Evolutionary conservation across 2,888 invertebrate species (phyloP).

Genomic region (Drosophila flavopinicola): DNA sequence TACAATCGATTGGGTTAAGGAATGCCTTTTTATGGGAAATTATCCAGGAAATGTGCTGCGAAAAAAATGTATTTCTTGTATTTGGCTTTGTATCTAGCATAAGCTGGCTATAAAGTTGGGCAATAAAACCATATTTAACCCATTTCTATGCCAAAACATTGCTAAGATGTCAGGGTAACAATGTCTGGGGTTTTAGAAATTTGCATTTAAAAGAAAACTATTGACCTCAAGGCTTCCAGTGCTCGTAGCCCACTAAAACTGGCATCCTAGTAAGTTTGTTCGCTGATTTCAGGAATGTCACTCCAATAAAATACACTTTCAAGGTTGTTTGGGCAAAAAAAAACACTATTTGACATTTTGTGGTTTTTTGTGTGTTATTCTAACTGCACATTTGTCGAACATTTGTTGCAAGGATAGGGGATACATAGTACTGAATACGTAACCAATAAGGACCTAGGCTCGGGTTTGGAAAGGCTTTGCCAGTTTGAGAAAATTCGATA

Average conservation of each 20-base stretch:
- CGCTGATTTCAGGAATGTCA: too few relatives aligned
- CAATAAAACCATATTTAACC: conserved; percentile 25
- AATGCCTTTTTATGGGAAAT: conserved; percentile 19
- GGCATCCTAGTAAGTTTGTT: not conserved
- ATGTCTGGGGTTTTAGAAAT: conserved; percentile 1
- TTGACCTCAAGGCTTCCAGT: not conserved
- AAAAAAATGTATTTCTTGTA: conserved; percentile 16
- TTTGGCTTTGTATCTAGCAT: conserved; percentile 1
- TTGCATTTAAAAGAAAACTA: not conserved
- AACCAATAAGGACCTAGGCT: too few relatives aligned
- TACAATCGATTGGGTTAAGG: conserved; percentile 40
- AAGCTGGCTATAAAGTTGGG: conserved; percentile 18
- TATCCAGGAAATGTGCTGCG: conserved; percentile 27
- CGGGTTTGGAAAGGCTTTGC: too few relatives aligned
- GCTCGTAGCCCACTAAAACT: not conserved
- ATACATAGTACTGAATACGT: too few relatives aligned
- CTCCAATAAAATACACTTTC: too few relatives aligned
- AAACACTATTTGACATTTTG: too few relatives aligned
- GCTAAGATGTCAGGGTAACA: not conserved
- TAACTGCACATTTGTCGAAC: too few relatives aligned
- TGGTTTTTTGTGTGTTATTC: too few relatives aligned
- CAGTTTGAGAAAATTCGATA: too few relatives aligned
- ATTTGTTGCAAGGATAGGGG: too few relatives aligned
- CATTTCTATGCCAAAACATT: not conserved
- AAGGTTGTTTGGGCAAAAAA: too few relatives aligned